Percentiles rank a stretch among this genome's conserved stretches.
Evolutionary conservation across 2,113 vertebrate species (phyloP).

Genomic region (Prionailurus bengalensis): DNA sequence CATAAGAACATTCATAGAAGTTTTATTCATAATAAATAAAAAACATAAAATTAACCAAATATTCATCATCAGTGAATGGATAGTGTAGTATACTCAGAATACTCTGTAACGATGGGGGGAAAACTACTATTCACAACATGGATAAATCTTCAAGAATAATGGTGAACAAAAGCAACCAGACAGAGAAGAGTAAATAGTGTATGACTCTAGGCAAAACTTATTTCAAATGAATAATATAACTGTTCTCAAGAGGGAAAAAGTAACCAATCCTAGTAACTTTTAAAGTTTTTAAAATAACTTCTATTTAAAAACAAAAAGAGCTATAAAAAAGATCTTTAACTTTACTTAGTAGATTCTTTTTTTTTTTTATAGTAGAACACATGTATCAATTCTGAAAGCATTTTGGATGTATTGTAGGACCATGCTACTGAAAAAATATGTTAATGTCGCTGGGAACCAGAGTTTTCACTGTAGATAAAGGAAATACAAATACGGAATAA

Average conservation of each 20-base stretch:
- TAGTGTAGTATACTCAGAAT: not conserved
- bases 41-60: slow-evolving; percentile 32
- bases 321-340: not conserved
- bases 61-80: not conserved
- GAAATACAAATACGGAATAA: slow-evolving; percentile 17
- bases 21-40: slow-evolving; percentile 24
- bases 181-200: slow-evolving; percentile 20
- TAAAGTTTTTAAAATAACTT: not conserved
- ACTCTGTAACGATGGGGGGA: not conserved
- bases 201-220: slow-evolving; percentile 23
- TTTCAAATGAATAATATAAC: slow-evolving; percentile 47
- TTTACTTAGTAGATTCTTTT: not conserved
- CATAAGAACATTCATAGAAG: not conserved
- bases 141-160: slow-evolving; percentile 58
- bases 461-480: not conserved
- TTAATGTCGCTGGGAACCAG: not conserved
- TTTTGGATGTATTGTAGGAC: not conserved
- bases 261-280: not conserved
- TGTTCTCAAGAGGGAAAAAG: not conserved
- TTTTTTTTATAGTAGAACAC: not conserved
- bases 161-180: slow-evolving; percentile 35
- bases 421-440: not conserved
- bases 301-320: slow-evolving; percentile 38
- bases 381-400: slow-evolving; percentile 24
- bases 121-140: slow-evolving; percentile 27